Conservation (phyloP, 30 jellyfish, hydroid and myxozoan genomes). For the Nemopilema nomurai region DNA sequence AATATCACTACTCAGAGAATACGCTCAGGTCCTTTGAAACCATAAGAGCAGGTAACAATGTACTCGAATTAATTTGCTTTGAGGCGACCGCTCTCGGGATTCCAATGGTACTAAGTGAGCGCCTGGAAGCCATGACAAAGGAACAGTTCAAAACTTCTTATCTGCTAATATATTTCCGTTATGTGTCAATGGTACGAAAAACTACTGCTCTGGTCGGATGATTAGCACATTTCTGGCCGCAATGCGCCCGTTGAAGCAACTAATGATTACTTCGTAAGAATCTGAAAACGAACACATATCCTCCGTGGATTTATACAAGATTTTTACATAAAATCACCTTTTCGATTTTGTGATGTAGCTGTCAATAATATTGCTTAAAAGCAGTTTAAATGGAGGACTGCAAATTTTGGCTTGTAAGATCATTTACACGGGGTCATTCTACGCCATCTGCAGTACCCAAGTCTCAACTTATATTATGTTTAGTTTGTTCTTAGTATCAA, state of each 20-base stretch:
- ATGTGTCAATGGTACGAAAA: not conserved
- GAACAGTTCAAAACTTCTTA: not conserved
- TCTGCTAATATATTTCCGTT: not conserved
- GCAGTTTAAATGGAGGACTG: no score
- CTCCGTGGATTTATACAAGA: not conserved
- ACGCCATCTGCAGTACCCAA: no score
- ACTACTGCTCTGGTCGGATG: not conserved
- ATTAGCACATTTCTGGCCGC: not conserved
- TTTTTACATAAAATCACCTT: no score
- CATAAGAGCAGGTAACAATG: not conserved
- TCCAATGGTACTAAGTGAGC: not conserved
- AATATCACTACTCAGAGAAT: not conserved
- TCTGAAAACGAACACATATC: not conserved
- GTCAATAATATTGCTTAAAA: no score
- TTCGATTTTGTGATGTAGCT: not conserved
- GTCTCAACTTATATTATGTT: no score
- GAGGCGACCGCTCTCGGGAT: not conserved
- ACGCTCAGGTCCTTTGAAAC: not conserved
- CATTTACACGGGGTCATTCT: no score
- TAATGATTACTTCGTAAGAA: not conserved
- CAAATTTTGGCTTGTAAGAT: no score
- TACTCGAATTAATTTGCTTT: not conserved
- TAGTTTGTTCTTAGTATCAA: no score
- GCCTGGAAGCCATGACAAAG: not conserved
- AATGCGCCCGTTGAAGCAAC: not conserved